phyloP scores from a whole-genome alignment of 1,140 invertebrate genomes.

The Prorops nasuta region DNA sequence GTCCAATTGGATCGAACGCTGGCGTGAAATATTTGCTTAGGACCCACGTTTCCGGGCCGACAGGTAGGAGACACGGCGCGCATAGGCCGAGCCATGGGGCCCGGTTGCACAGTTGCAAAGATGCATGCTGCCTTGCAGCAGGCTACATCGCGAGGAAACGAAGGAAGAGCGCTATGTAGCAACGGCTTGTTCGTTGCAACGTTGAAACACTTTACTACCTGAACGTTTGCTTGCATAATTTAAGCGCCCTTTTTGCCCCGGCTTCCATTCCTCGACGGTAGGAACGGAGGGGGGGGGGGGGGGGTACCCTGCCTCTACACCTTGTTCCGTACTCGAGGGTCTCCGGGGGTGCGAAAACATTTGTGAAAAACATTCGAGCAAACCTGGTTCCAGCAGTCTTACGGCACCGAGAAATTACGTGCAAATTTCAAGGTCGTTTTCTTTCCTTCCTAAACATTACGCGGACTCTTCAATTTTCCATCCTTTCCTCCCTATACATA shows the following conservation, averaged over 20 bases:
- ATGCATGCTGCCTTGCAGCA: too few species aligned
- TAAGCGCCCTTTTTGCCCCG: slow-evolving; percentile 15
- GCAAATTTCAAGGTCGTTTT: too few species aligned
- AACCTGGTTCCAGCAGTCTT: too few species aligned
- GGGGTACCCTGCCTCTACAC: slow-evolving; percentile 10
- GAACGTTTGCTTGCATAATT: slow-evolving; percentile 35
- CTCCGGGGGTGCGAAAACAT: slow-evolving; percentile 37
- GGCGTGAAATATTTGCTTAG: slow-evolving; percentile 42
- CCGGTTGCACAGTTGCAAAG: too few species aligned
- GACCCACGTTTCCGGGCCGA: slow-evolving; percentile 18
- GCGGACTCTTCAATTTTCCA: too few species aligned
- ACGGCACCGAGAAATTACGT: too few species aligned
- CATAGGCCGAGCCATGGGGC: neutral
- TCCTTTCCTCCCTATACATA: too few species aligned
- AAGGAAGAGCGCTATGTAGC: neutral
- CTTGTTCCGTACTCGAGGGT: slow-evolving; percentile 19
- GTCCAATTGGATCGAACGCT: slow-evolving; percentile 38
- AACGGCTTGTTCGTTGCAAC: slow-evolving; percentile 8
- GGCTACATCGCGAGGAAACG: neutral
- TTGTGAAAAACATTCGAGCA: slow-evolving; percentile 35
- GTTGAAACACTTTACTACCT: slow-evolving; percentile 30
- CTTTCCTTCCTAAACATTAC: too few species aligned
- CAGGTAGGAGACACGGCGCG: slow-evolving; percentile 13
- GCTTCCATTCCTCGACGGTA: neutral
- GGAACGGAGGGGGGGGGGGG: neutral